phyloP scores from a whole-genome alignment of 2,888 invertebrate species.

The Trissolcus brochymenae region DNA sequence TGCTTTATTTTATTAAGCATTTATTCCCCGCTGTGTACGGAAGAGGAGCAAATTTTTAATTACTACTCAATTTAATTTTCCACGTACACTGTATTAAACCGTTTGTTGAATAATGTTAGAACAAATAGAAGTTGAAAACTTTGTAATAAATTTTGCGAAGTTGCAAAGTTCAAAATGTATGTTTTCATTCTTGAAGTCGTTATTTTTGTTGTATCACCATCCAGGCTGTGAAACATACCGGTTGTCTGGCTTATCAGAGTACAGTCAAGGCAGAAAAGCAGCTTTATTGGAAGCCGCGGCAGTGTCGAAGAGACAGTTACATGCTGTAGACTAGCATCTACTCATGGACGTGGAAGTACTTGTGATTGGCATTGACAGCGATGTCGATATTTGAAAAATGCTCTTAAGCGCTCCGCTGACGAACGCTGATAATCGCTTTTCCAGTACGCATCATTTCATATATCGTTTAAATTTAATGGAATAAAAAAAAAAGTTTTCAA shows the following conservation, averaged over 20 bases:
- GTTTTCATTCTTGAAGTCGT: background rate
- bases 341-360: slow-evolving; percentile 33
- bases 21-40: too few species aligned
- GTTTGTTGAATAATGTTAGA: too few species aligned
- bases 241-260: slow-evolving; percentile 62
- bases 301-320: slow-evolving; percentile 64
- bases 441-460: slow-evolving; percentile 17
- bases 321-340: slow-evolving; percentile 60
- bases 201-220: slow-evolving; percentile 22
- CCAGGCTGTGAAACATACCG: slow-evolving; percentile 18
- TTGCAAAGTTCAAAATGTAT: too few species aligned
- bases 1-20: too few species aligned
- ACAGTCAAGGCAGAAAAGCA: slow-evolving; percentile 38
- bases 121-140: background rate
- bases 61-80: too few species aligned
- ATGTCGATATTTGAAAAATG: slow-evolving; percentile 57
- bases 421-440: slow-evolving; percentile 29
- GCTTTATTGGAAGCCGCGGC: slow-evolving; percentile 61
- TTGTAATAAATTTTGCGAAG: too few species aligned
- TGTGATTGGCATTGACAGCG: slow-evolving; percentile 57
- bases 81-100: too few species aligned
- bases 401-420: slow-evolving; percentile 33
- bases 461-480: slow-evolving; percentile 14
- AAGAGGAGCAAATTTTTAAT: too few species aligned
- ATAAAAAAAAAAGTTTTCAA: background rate